Evolutionary conservation across 2,797 vertebrate species (phyloP), one percentile per base, ranked within the genome.

Genomic region (Ctenochaetus hawaiiensis): DNA sequence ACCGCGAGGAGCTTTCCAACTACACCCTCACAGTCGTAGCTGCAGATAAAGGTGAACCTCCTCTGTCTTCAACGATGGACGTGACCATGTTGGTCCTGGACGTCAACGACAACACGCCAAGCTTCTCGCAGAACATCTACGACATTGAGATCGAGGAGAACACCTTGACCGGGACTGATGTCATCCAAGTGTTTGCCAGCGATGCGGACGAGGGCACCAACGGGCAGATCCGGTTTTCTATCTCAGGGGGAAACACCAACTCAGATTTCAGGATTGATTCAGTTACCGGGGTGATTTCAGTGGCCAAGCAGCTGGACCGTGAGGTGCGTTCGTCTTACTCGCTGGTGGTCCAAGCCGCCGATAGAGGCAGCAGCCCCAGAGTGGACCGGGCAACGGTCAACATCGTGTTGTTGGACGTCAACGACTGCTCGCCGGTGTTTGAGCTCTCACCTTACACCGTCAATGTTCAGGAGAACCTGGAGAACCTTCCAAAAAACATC

Each of bases 121-220:
- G 94, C 67, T 99, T 99, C 91, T 95, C 96, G 0, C 96, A 97
- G 83, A 95, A 96, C 47, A 88, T 96, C 67, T 99, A 98, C 39
- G 94, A 96, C 83, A 94, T 98, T 3, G 97, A 98, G 84, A 95
- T 98, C 0, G 91, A 93, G 3, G 98, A 99, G 91, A 92, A 96
- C 81, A 97, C 92, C 14, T 87, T 99, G 77, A 97, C 96, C 0
- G 98, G 98, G 0, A 96, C 96, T 0, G 98, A 99, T 51, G 91
- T 99, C 44, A 88, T 96, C 39, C 97, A 97, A 78, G 96, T 99
- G 43, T 91, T 90, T 0, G 98, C 98, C 17, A 82, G 90, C 0
- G 98, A 99, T 11, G 94, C 93, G 0, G 98, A 99, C 4, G 97
- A 98, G 67, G 97, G 98, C 51, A 96, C 96, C 6, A 99, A 99